A percentile compares a stretch with the other conserved stretches of the same genome.
Conservation (phyloP, 2,113 vertebrate species). For the Salminus brasiliensis region DNA sequence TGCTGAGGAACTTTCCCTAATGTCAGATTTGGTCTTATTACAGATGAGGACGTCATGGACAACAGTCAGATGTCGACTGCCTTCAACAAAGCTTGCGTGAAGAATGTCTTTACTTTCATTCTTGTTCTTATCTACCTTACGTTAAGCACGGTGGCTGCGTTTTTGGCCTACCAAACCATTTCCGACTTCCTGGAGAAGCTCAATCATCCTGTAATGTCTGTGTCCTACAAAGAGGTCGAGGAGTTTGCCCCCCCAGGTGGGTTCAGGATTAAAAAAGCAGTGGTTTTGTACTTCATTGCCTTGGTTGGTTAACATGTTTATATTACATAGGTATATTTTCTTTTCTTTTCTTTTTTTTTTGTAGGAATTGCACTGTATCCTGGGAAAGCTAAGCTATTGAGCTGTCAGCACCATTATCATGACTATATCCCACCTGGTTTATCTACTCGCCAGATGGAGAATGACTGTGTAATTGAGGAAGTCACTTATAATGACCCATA, state of each 20-base stretch:
- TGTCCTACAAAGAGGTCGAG: slow-evolving; percentile 93
- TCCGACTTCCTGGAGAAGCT: slow-evolving; percentile 91
- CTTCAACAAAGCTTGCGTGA: slow-evolving; percentile 91
- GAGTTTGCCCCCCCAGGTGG: slow-evolving; percentile 89
- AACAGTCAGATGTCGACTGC: slow-evolving; percentile 66
- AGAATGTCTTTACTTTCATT: slow-evolving; percentile 90
- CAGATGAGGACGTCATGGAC: slow-evolving; percentile 62
- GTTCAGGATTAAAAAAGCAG: background rate
- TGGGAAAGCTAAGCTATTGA: slow-evolving; percentile 84
- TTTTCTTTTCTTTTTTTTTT: background rate
- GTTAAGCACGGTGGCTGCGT: slow-evolving; percentile 88
- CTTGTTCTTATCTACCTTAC: slow-evolving; percentile 93
- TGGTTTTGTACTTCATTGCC: background rate
- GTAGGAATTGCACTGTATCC: slow-evolving; percentile 93
- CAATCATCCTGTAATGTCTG: slow-evolving; percentile 95
- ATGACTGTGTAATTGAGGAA: slow-evolving; percentile 78
- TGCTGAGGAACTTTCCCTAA: background rate
- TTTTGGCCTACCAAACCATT: slow-evolving; percentile 97
- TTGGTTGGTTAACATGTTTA: background rate
- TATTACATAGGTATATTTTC: background rate
- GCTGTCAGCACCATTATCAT: slow-evolving; percentile 89
- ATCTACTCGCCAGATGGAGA: slow-evolving; percentile 76
- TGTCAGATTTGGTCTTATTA: background rate
- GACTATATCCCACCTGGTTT: slow-evolving; percentile 84
- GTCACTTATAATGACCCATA: slow-evolving; percentile 89